Conservation (phyloP, 2,797 vertebrate genomes). For the Onychomys torridus region DNA sequence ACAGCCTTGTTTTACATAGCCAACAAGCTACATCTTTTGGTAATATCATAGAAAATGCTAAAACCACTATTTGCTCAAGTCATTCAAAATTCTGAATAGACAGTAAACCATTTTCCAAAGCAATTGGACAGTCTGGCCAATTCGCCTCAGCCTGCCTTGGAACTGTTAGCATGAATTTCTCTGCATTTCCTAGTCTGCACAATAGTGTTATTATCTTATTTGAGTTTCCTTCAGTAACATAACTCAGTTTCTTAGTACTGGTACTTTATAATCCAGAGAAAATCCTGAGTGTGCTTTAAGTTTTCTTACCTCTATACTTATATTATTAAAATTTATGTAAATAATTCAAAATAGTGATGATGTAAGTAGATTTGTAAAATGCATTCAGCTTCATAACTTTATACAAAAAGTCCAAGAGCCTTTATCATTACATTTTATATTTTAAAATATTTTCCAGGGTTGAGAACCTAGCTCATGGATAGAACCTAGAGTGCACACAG, state of each 20-base stretch:
- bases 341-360: constrained; percentile 13
- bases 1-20: constrained; percentile 64
- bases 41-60: constrained; percentile 63
- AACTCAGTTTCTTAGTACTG: not conserved
- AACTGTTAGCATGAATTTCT: constrained; percentile 55
- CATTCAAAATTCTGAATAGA: constrained; percentile 66
- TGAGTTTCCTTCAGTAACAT: constrained; percentile 49
- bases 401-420: not conserved
- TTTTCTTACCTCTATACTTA: not conserved
- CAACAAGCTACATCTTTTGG: constrained; percentile 52
- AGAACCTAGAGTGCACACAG: not conserved
- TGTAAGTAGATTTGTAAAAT: constrained; percentile 49
- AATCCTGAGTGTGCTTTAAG: constrained; percentile 50
- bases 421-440: constrained; percentile 41
- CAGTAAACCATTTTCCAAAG: constrained; percentile 74
- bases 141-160: constrained; percentile 61
- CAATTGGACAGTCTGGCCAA: constrained; percentile 61
- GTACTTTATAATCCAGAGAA: constrained; percentile 49
- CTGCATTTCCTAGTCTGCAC: constrained; percentile 49
- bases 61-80: constrained; percentile 76
- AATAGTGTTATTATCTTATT: constrained; percentile 58
- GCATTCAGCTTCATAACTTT: not conserved
- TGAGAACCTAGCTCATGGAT: not conserved
- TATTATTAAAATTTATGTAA: constrained; percentile 30
- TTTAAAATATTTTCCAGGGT: not conserved